A percentile compares a stretch with the other conserved stretches of the same genome.
These are phyloP conservation scores for Spisula subtruncata DNA, from an alignment of 2,888 invertebrate species.

Conservation along the genomic window DNA sequence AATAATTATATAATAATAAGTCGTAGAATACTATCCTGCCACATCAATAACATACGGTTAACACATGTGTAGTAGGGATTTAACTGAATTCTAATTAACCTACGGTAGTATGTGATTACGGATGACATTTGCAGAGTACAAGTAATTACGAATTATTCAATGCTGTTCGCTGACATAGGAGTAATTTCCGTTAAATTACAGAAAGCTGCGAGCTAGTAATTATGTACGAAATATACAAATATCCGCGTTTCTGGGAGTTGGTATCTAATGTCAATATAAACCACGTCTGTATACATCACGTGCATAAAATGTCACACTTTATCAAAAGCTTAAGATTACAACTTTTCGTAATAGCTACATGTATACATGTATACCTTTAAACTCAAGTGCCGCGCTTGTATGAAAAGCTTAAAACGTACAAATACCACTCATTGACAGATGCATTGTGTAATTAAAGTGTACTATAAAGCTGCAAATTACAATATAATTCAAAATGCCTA, in stretches of 20 bases:
- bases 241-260: slow-evolving; percentile 12
- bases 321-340: too few relatives aligned
- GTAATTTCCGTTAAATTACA: not conserved
- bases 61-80: not conserved
- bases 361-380: too few relatives aligned
- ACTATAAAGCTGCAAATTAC: too few relatives aligned
- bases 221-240: not conserved
- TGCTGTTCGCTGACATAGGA: not conserved
- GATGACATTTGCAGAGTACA: not conserved
- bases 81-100: not conserved
- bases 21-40: not conserved
- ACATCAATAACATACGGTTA: not conserved
- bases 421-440: too few relatives aligned
- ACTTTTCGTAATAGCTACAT: too few relatives aligned
- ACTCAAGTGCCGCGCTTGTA: too few relatives aligned
- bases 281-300: not conserved
- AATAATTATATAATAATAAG: not conserved
- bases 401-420: too few relatives aligned
- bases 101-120: not conserved
- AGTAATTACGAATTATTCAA: not conserved
- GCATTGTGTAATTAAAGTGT: too few relatives aligned
- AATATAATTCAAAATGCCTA: too few relatives aligned
- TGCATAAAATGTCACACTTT: too few relatives aligned
- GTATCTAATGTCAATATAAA: not conserved
- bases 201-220: not conserved